Conservation (phyloP, 2,113 vertebrate species). For the Carettochelys insculpta region DNA sequence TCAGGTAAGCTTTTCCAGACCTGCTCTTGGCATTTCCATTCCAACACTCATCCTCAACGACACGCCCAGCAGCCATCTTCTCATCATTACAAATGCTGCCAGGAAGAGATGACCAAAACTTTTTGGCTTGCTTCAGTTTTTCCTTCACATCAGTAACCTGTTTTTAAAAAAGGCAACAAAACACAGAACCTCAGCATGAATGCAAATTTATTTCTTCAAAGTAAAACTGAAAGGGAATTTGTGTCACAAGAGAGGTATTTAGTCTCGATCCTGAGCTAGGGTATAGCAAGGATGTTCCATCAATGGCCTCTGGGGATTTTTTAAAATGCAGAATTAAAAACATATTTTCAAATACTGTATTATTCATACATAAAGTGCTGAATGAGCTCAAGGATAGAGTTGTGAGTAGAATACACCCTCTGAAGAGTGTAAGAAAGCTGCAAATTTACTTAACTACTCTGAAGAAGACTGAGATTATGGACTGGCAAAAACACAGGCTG, state of each 20-base stretch:
- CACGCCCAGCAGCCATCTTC: constrained; percentile 82
- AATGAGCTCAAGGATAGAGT: constrained; percentile 24
- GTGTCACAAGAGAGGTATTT: constrained; percentile 7
- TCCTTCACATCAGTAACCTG: constrained; percentile 95
- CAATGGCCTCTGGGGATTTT: neutral
- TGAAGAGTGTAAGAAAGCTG: neutral
- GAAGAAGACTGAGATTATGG: neutral
- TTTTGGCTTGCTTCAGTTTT: constrained; percentile 93
- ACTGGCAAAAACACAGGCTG: neutral
- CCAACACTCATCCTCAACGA: constrained; percentile 84
- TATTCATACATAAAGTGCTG: neutral
- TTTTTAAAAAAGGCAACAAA: neutral
- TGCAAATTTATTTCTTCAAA: neutral
- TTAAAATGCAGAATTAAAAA: constrained; percentile 62
- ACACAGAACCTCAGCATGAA: constrained; percentile 29
- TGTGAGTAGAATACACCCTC: constrained; percentile 31
- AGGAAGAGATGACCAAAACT: constrained; percentile 97
- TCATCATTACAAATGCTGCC: constrained; percentile 89
- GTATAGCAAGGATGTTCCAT: neutral
- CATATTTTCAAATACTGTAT: neutral
- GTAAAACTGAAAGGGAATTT: constrained; percentile 41
- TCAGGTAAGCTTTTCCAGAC: constrained; percentile 58
- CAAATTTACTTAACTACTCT: neutral
- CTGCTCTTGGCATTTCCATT: constrained; percentile 96
- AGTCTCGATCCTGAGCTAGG: constrained; percentile 16